phyloP scores from a whole-genome alignment of 2,113 vertebrate species.

The Apteryx owenii region DNA sequence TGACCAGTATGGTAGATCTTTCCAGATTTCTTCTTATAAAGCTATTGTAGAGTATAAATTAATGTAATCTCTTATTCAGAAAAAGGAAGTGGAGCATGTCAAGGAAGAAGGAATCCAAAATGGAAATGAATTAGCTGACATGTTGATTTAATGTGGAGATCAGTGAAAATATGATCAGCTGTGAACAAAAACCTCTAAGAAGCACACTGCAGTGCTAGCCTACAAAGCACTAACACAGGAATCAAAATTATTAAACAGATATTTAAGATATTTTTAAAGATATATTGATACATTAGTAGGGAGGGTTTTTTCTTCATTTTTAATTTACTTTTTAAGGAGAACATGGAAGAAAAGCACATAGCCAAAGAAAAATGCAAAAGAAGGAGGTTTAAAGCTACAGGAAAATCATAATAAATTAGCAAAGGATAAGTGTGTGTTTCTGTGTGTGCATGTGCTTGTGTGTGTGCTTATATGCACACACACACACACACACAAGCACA shows the following conservation, averaged over 20 bases:
- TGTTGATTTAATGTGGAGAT: neutral
- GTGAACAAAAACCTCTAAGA: neutral
- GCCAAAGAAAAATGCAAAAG: neutral
- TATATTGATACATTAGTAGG: neutral
- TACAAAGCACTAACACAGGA: neutral
- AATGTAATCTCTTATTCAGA: neutral
- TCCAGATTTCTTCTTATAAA: neutral
- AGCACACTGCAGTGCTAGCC: neutral
- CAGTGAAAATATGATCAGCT: neutral
- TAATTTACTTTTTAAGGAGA: neutral
- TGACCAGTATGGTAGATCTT: fast-evolving
- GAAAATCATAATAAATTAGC: neutral
- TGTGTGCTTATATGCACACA: neutral
- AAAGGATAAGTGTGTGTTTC: neutral
- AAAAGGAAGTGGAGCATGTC: neutral
- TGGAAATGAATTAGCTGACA: neutral
- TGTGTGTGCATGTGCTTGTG: too few species aligned
- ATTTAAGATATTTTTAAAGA: neutral
- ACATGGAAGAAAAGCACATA: neutral
- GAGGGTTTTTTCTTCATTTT: neutral
- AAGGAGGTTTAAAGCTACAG: neutral
- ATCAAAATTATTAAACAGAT: neutral
- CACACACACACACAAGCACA: neutral
- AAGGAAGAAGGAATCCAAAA: neutral
- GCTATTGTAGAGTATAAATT: neutral